A percentile compares a stretch with the other conserved stretches of the same genome.
Conservation (phyloP, 2,797 vertebrate species). For the Fringilla coelebs region DNA sequence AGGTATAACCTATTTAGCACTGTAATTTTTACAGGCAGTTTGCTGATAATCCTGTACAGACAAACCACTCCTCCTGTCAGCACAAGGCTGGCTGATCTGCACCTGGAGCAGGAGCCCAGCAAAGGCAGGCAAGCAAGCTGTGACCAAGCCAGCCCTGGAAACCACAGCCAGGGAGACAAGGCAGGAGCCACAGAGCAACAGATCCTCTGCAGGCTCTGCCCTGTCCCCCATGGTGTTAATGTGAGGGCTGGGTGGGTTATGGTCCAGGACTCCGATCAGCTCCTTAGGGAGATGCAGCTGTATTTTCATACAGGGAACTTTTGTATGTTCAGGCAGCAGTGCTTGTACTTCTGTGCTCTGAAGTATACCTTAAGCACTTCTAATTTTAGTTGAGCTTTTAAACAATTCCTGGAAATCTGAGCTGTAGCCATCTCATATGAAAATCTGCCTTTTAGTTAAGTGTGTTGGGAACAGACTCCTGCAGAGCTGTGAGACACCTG, state of each 20-base stretch:
- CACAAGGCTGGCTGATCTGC: background rate
- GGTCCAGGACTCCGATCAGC: background rate
- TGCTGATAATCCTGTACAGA: background rate
- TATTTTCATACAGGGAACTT: background rate
- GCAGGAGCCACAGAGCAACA: background rate
- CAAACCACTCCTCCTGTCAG: background rate
- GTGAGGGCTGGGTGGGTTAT: background rate
- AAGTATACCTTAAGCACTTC: background rate
- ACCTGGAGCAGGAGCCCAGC: background rate
- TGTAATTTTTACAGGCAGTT: background rate
- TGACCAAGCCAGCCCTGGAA: background rate
- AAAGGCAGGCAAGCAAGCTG: background rate
- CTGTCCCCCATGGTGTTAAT: fast-evolving
- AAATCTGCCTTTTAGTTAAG: background rate
- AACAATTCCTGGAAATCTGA: background rate
- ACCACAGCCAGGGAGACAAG: background rate
- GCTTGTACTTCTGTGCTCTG: background rate
- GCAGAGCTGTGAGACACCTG: background rate
- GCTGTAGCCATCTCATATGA: background rate
- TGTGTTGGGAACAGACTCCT: background rate
- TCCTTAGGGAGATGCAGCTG: background rate
- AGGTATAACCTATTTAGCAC: background rate
- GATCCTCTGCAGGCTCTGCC: background rate
- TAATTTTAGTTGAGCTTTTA: background rate
- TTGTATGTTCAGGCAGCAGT: background rate